Conservation (phyloP, 1,140 invertebrate species). For the Daktulosphaira vitifoliae region DNA sequence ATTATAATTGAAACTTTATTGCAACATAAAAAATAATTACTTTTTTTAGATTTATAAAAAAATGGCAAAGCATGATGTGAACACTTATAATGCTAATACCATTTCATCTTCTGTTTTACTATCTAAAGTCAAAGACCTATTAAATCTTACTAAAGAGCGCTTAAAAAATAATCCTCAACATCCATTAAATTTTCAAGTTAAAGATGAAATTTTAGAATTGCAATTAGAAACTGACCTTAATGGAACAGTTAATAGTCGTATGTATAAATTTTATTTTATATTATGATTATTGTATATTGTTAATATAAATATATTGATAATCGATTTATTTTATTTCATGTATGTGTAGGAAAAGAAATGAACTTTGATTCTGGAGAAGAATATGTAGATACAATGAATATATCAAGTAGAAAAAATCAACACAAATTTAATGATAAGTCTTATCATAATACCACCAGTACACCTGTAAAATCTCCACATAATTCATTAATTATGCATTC, state of each 20-base stretch:
- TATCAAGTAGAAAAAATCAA: not conserved
- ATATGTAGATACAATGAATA: not conserved
- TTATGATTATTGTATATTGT: not conserved
- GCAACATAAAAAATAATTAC: too few species aligned
- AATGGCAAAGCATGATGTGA: not conserved
- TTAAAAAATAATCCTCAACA: conserved; percentile 9
- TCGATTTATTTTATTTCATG: not conserved
- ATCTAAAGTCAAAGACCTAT: conserved; percentile 1
- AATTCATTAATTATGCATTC: not conserved
- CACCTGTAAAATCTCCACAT: conserved; percentile 1
- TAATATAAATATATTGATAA: not conserved
- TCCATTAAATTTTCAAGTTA: conserved; percentile 4
- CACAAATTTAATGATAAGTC: conserved; percentile 3
- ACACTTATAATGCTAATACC: not conserved
- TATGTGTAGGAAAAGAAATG: not conserved
- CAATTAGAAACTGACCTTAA: conserved; percentile 4
- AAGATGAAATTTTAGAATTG: conserved; percentile 14
- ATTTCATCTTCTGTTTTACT: not conserved
- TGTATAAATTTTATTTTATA: not conserved
- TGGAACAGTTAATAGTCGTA: conserved; percentile 4
- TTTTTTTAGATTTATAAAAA: conserved; percentile 6
- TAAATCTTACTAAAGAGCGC: conserved; percentile 14
- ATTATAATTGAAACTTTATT: too few species aligned
- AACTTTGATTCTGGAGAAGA: not conserved
- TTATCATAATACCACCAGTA: conserved; percentile 13